These are phyloP conservation scores for Pyrochroa serraticornis DNA, from an alignment of 2,888 invertebrate genomes.

Conservation along the genomic window DNA sequence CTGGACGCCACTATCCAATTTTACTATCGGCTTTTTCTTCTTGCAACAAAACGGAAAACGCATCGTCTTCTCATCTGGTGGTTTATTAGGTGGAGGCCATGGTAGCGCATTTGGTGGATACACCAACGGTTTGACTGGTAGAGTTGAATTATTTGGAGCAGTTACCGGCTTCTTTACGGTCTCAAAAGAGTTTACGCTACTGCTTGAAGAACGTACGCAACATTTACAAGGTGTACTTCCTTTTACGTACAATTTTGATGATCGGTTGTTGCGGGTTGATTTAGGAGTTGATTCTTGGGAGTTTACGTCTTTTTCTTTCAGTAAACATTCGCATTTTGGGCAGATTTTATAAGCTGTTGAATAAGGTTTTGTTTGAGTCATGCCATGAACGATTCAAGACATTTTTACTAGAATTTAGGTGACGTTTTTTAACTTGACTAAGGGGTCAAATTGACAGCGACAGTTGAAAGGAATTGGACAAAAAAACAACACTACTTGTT, in stretches of 20 bases:
- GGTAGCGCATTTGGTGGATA: too few relatives aligned
- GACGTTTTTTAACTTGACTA: not conserved
- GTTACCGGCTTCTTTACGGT: too few relatives aligned
- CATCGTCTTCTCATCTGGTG: not conserved
- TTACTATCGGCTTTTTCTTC: not conserved
- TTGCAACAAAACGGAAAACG: constrained; percentile 1
- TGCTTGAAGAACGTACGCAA: too few relatives aligned
- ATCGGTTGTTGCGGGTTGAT: too few relatives aligned
- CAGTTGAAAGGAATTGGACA: not conserved
- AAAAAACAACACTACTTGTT: constrained; percentile 14
- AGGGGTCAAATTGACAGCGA: not conserved
- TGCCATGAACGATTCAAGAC: not conserved
- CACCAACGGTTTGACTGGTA: too few relatives aligned
- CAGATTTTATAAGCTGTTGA: not conserved
- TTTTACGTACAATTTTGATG: too few relatives aligned
- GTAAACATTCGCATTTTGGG: not conserved
- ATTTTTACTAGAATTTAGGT: not conserved
- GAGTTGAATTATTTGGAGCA: too few relatives aligned
- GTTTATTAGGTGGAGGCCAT: not conserved
- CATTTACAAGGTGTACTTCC: too few relatives aligned
- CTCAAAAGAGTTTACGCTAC: too few relatives aligned
- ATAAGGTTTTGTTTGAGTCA: constrained; percentile 2
- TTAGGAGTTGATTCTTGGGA: too few relatives aligned
- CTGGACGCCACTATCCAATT: not conserved
- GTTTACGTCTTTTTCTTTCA: too few relatives aligned